A percentile compares a stretch with the other conserved stretches of the same genome.
Evolutionary conservation across 2,888 invertebrate genomes (phyloP).

Genomic region (Melipona beecheii): DNA sequence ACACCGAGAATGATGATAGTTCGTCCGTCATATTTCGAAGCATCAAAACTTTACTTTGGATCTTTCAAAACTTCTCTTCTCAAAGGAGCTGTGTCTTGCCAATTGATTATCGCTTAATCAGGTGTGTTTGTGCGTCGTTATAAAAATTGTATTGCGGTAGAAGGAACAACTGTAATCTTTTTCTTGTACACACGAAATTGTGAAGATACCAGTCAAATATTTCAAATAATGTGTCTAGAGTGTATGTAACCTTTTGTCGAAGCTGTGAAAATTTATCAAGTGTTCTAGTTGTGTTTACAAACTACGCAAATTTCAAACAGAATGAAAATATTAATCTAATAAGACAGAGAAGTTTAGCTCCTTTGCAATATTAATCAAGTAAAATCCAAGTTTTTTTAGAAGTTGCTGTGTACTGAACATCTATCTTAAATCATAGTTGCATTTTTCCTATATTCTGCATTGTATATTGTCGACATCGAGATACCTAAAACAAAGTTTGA

Average conservation of each 20-base stretch:
- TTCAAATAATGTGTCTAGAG: background rate
- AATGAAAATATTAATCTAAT: constrained; percentile 24
- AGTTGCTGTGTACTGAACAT: constrained; percentile 16
- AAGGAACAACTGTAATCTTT: background rate
- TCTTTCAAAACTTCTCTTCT: constrained; percentile 2
- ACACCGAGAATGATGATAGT: constrained; percentile 30
- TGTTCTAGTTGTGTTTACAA: constrained; percentile 26
- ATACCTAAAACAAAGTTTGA: constrained; percentile 1
- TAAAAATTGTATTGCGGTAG: background rate
- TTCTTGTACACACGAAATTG: constrained; percentile 19
- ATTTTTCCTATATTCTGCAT: constrained; percentile 2
- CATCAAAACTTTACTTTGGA: constrained; percentile 18
- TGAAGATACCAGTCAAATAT: constrained; percentile 36
- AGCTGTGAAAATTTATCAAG: constrained; percentile 3
- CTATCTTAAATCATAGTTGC: constrained; percentile 18
- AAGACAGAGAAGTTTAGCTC: background rate
- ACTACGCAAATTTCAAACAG: constrained; percentile 2
- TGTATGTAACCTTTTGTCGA: constrained; percentile 7
- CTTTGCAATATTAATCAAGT: background rate
- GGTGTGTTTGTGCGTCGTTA: background rate
- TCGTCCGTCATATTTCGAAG: constrained; percentile 27
- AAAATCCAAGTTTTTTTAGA: background rate
- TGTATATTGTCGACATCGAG: background rate
- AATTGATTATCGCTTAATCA: constrained; percentile 36
- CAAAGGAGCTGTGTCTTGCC: constrained; percentile 7